Percentiles rank a stretch among this genome's conserved stretches.
Evolutionary conservation across 2,797 vertebrate species (phyloP).

Genomic region (Sorex maritimensis): DNA sequence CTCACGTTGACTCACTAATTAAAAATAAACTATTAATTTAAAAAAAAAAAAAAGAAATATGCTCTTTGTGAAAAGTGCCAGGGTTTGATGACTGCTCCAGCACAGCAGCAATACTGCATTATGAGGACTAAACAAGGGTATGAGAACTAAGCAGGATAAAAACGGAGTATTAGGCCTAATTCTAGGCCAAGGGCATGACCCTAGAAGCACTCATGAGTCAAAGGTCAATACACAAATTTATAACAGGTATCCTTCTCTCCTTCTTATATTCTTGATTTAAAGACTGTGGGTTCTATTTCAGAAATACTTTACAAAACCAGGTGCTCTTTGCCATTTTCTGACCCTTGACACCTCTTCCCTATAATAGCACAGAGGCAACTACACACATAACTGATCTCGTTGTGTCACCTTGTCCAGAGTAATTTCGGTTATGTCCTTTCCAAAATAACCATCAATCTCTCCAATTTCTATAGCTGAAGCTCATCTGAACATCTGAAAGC

Average conservation of each 20-base stretch:
- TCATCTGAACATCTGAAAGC: neutral
- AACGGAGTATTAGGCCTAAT: neutral
- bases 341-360: neutral
- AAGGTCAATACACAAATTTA: neutral
- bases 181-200: neutral
- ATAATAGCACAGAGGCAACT: neutral
- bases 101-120: neutral
- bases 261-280: neutral
- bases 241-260: neutral
- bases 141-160: neutral
- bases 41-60: too few species aligned
- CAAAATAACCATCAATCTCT: neutral
- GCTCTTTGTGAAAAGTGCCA: slow-evolving; percentile 31
- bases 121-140: neutral
- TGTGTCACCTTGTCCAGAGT: neutral
- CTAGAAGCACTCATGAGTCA: neutral
- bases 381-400: too few species aligned
- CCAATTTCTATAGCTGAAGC: slow-evolving; percentile 31
- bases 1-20: too few species aligned
- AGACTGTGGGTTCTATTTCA: neutral
- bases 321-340: neutral
- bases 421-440: neutral
- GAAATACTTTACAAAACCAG: neutral
- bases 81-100: slow-evolving; percentile 19
- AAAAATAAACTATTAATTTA: too few species aligned